These are phyloP conservation scores for Oryctolagus cuniculus DNA, from an alignment of 2,113 vertebrate genomes.

Conservation along the genomic window DNA sequence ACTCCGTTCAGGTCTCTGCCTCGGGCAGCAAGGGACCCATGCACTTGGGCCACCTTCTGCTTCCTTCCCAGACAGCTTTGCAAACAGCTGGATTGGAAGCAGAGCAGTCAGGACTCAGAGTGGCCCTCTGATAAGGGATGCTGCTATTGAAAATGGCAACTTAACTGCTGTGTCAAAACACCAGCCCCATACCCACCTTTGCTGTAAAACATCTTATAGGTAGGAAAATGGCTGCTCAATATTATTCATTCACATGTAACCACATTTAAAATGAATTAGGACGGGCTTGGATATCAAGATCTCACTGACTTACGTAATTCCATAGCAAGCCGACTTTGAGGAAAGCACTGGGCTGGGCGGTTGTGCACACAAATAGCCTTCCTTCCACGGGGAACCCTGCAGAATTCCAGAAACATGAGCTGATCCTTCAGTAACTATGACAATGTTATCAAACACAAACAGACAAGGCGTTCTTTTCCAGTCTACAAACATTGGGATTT, in stretches of 20 bases:
- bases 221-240: neutral
- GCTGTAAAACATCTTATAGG: neutral
- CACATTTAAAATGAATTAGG: neutral
- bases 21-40: too few relatives aligned
- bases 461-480: constrained; percentile 61
- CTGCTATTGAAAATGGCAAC: too few relatives aligned
- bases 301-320: constrained; percentile 3
- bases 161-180: too few relatives aligned
- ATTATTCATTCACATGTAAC: neutral
- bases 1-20: too few relatives aligned
- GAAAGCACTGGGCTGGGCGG: neutral
- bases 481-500: constrained; percentile 53
- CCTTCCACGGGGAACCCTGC: neutral
- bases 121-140: too few relatives aligned
- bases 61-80: too few relatives aligned
- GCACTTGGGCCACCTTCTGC: too few relatives aligned
- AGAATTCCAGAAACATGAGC: constrained; percentile 62
- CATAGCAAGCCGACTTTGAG: neutral
- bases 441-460: constrained; percentile 73
- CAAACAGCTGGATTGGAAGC: too few relatives aligned
- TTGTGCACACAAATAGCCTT: neutral
- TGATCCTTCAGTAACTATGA: constrained; percentile 60
- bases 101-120: too few relatives aligned
- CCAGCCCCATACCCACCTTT: neutral
- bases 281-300: neutral